Base-by-base conservation (phyloP, 2,888 invertebrate species). In the Lysandra coridon region DNA sequence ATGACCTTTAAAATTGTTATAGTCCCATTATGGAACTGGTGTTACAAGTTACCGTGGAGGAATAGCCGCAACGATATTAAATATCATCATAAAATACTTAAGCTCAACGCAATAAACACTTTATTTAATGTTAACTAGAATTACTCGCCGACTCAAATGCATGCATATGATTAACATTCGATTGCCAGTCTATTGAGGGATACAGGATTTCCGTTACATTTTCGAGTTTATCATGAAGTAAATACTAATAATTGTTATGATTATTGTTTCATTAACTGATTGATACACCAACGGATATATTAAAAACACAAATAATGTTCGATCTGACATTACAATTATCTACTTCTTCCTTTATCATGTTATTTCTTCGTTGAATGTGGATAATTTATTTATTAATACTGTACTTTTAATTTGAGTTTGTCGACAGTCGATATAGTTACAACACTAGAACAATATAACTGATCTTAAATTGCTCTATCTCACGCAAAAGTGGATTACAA, bases 391-490 rank as follows among this genome's bases (percentile, higher is more conserved):
- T 14, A 40, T 40, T 73, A 73, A 40, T 37, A 62, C 62, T 62
- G 62, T 69, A 69, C 23, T 69, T 69, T 69, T 30, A 30, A 30
- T 10, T 62, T 69, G 4, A 23, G 17, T 23, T 75, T 75, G 44
- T 75, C 49, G 23, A 14, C n/a, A 14, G n/a, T 69, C 69, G 64
- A 69, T 78, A 53, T 69, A 49, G 14, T 12, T 69, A 64, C 40
- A 79, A 62, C 75, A 44, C 74, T 79, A 79, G n/a, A 69, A 40
- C 60, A 44, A 76, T 74, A 78, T 76, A 84, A 85, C 85, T 78
- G 78, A 84, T 82, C 84, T 84, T 85, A 87, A 89, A 90, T 89
- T 88, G 87, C 86, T 85, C 81, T 82, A 86, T 85, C 79, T 84
- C 90, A 90, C 88, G 89, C 89, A 85, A 85, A 87, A 86, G 82